A percentile compares a stretch with the other conserved stretches of the same genome.
These are phyloP conservation scores for Garrulus glandarius DNA, from an alignment of 2,797 vertebrate genomes.

Conservation along the genomic window DNA sequence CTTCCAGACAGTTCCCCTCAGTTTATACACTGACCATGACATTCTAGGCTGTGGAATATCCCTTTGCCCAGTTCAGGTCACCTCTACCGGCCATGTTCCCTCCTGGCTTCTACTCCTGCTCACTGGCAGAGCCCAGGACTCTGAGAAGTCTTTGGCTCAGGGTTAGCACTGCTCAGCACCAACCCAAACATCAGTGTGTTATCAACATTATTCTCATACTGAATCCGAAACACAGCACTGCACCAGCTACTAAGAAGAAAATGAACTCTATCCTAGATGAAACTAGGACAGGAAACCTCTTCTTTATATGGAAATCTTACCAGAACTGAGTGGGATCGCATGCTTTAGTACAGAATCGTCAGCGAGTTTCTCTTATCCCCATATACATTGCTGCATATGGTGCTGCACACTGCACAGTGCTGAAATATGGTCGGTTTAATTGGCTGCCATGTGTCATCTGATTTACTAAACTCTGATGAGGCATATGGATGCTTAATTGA, in stretches of 20 bases:
- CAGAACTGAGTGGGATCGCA: neutral
- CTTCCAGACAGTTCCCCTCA: neutral
- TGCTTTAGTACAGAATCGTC: neutral
- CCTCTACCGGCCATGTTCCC: neutral
- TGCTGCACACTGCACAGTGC: neutral
- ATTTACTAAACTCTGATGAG: neutral
- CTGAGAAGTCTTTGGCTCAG: neutral
- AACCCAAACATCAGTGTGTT: neutral
- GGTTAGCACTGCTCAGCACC: neutral
- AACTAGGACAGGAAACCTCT: neutral
- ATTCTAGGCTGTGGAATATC: neutral
- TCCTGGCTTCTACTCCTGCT: neutral
- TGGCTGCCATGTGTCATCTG: neutral
- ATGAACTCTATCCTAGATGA: neutral
- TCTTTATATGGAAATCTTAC: neutral
- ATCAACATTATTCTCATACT: rapidly evolving
- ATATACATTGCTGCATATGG: neutral
- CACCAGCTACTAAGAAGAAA: neutral
- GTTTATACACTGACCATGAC: neutral
- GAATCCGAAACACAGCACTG: neutral
- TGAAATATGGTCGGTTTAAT: neutral
- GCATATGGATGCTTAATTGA: neutral
- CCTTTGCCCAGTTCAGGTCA: neutral
- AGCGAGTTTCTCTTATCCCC: neutral
- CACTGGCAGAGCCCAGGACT: neutral